Base-by-base conservation (phyloP, 2,888 invertebrate species). In the Lacanobia wlatinum region DNA sequence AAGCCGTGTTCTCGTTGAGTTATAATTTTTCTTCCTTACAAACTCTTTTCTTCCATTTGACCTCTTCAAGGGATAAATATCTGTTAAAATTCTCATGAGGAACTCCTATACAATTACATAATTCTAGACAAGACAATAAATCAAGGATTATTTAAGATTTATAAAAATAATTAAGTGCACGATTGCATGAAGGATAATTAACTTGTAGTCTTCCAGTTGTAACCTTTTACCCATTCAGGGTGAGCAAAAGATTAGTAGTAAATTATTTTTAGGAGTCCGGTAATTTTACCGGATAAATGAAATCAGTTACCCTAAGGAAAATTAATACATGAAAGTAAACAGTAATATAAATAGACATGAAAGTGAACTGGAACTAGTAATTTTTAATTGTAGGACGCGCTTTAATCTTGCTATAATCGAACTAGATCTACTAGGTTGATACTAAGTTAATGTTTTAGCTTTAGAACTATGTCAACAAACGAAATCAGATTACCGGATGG, bases 381-480 rank as follows among this genome's bases (percentile, higher is more conserved):
- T 38, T 67, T 55, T 59, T 43, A n/a, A 48, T 9, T 56, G 16
- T 28, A 40, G 40, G 60, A 65, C 38, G 34, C 34, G 34, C 34
- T 34, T 34, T 2, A 28, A 3, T 28, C 34, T 34, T 28, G 52
- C 8, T 72, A 4, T 60, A 59, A 61, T 64, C 46, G 8, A 64
- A 64, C 69, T 7, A 48, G 60, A 64, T 60, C 46, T 66, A 56
- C 50, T 38, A 55, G 16, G 50, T 56, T 48, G 28, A 46, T 64
- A 55, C n/a, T 40, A 58, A 21, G 48, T 53, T 65, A 67, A n/a
- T 48, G 52, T 60, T 60, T 46, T 59, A 64, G 59, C 52, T 73
- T 65, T 16, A 38, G 63, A 73, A 55, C 59, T 56, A 58, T 53
- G 59, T 63, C 67, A 63, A 63, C 46, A 46, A 55, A 77, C 10